A percentile compares a stretch with the other conserved stretches of the same genome.
phyloP scores from a whole-genome alignment of 1,140 invertebrate genomes.

The Lasioglossum baleicum region DNA sequence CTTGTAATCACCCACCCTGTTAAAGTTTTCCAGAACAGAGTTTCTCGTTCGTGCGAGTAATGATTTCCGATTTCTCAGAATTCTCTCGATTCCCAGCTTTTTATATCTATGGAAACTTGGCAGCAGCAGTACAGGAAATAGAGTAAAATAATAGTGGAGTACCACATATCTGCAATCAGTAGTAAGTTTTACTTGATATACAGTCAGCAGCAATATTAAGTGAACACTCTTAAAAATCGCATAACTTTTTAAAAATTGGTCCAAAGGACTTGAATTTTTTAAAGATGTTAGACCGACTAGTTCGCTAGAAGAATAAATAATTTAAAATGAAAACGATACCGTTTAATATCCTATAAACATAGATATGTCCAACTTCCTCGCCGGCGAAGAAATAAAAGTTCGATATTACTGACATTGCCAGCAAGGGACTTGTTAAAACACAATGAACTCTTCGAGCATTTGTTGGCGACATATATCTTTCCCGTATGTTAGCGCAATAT shows the following conservation, averaged over 20 bases:
- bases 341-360: slow-evolving; percentile 79
- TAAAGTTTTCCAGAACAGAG: background rate
- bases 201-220: no score
- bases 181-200: slow-evolving; percentile 17
- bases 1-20: slow-evolving; percentile 7
- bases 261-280: no score
- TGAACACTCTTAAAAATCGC: no score
- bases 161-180: slow-evolving; percentile 73
- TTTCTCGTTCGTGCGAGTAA: slow-evolving; percentile 34
- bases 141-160: slow-evolving; percentile 64
- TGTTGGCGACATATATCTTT: slow-evolving; percentile 71
- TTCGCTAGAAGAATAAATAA: no score
- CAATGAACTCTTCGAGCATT: slow-evolving; percentile 83
- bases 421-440: slow-evolving; percentile 84
- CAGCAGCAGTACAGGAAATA: slow-evolving; percentile 80
- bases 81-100: slow-evolving; percentile 59
- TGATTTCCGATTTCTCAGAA: slow-evolving; percentile 65
- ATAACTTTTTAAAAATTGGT: no score
- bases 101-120: slow-evolving; percentile 79
- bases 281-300: no score
- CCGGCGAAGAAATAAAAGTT: slow-evolving; percentile 93
- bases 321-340: slow-evolving; percentile 66
- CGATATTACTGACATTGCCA: slow-evolving; percentile 88
- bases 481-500: slow-evolving; percentile 75
- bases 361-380: slow-evolving; percentile 85